phyloP scores from a whole-genome alignment of 2,797 vertebrate genomes.

The Gymnoscopelus braueri region DNA sequence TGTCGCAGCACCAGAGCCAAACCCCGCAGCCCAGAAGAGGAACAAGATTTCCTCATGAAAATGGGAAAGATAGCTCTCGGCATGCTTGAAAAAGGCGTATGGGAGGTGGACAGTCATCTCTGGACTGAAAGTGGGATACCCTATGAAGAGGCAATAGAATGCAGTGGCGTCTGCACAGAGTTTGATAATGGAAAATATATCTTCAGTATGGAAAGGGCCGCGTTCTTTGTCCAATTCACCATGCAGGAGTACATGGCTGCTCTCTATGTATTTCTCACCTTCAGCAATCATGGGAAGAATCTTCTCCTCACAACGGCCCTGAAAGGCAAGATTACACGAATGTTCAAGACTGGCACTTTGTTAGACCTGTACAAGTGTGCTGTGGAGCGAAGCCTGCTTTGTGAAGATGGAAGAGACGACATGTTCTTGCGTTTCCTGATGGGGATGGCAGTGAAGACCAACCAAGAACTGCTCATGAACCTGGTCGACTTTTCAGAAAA shows the following conservation, averaged over 20 bases:
- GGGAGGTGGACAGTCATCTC: constrained; percentile 42
- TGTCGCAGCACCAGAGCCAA: constrained; percentile 37
- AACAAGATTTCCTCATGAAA: constrained; percentile 66
- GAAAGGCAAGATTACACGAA: constrained; percentile 39
- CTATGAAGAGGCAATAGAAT: constrained; percentile 44
- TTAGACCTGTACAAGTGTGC: constrained; percentile 65
- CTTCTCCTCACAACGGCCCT: constrained; percentile 48
- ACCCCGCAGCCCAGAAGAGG: not conserved
- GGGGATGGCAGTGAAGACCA: constrained; percentile 66
- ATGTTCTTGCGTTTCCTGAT: constrained; percentile 79
- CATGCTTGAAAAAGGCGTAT: constrained; percentile 66
- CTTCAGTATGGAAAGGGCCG: constrained; percentile 56
- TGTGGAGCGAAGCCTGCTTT: constrained; percentile 64
- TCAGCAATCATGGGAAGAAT: constrained; percentile 63
- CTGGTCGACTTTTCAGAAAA: constrained; percentile 39
- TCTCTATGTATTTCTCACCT: constrained; percentile 73
- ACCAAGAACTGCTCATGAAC: constrained; percentile 63
- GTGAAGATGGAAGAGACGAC: constrained; percentile 63
- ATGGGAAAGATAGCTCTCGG: constrained; percentile 72
- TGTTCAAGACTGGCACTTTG: constrained; percentile 41
- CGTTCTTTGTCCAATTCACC: constrained; percentile 78
- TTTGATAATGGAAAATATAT: constrained; percentile 56
- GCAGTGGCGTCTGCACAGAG: constrained; percentile 69
- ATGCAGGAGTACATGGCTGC: constrained; percentile 82
- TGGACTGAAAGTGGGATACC: constrained; percentile 39